These are phyloP conservation scores for Chalcis sispes DNA, from an alignment of 2,888 invertebrate genomes.

Conservation along the genomic window DNA sequence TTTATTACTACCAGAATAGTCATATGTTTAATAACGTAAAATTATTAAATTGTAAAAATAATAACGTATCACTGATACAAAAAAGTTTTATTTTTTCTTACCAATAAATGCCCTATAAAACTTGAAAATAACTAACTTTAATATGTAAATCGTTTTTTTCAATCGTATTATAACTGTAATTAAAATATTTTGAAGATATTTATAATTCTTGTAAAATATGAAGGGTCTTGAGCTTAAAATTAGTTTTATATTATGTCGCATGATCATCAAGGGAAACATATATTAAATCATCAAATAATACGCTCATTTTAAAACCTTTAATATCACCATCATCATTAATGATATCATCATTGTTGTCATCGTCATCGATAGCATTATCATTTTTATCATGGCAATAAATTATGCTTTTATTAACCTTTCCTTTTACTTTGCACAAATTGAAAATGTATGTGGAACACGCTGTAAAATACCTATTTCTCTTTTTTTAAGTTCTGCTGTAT, in stretches of 20 bases:
- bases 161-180: too few relatives aligned
- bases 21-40: neutral
- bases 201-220: neutral
- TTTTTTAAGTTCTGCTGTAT: slow-evolving; percentile 4
- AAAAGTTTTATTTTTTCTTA: neutral
- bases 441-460: slow-evolving; percentile 38
- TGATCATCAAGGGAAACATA: too few relatives aligned
- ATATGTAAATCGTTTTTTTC: too few relatives aligned
- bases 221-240: too few relatives aligned
- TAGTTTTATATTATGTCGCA: neutral
- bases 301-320: too few relatives aligned
- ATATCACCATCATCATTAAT: neutral
- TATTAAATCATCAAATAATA: too few relatives aligned
- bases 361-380: slow-evolving; percentile 17
- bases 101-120: neutral
- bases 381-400: slow-evolving; percentile 16
- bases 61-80: neutral
- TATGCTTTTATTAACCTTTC: slow-evolving; percentile 34
- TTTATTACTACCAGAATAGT: neutral
- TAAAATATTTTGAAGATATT: too few relatives aligned
- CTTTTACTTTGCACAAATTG: slow-evolving; percentile 33
- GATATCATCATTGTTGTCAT: neutral
- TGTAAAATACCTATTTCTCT: slow-evolving; percentile 18
- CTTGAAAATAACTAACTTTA: neutral
- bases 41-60: neutral